These are phyloP conservation scores for Oreotrochilus melanogaster DNA, from an alignment of 2,113 vertebrate species.

Conservation along the genomic window DNA sequence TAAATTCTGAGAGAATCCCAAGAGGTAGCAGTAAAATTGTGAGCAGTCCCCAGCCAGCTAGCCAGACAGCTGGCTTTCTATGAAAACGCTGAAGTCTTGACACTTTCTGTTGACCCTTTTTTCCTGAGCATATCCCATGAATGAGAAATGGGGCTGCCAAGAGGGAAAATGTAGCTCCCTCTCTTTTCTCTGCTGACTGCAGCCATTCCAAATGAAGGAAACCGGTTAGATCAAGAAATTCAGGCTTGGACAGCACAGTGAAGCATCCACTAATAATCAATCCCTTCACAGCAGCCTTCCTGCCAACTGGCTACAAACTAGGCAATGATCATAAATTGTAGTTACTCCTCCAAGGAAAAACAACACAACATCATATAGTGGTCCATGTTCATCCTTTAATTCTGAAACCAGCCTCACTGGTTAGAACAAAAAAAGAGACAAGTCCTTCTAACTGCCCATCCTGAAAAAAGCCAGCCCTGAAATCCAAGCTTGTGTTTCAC, in stretches of 20 bases:
- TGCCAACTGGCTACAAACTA: slow-evolving; percentile 45
- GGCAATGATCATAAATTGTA: slow-evolving; percentile 41
- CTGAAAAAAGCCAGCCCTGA: background rate
- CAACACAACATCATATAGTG: background rate
- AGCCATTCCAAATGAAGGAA: slow-evolving; percentile 28
- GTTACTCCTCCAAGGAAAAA: slow-evolving; percentile 12
- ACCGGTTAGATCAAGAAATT: slow-evolving; percentile 55
- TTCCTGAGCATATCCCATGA: background rate
- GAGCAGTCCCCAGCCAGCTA: background rate
- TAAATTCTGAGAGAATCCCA: background rate
- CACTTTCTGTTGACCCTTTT: slow-evolving; percentile 20
- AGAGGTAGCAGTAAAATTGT: background rate
- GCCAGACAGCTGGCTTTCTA: background rate
- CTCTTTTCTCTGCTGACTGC: slow-evolving; percentile 10
- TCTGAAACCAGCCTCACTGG: background rate
- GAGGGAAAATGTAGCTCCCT: background rate
- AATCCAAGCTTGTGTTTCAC: background rate
- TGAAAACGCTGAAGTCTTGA: background rate
- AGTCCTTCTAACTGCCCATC: background rate
- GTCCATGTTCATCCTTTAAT: background rate
- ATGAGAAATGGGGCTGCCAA: background rate
- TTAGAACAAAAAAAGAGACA: background rate
- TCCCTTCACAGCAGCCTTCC: slow-evolving; percentile 28
- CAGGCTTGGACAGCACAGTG: slow-evolving; percentile 44
- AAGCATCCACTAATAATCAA: slow-evolving; percentile 61